A percentile compares a stretch with the other conserved stretches of the same genome.
Conservation (phyloP, 92 coral and sea anemone species). For the Anthopleura xanthogrammica region DNA sequence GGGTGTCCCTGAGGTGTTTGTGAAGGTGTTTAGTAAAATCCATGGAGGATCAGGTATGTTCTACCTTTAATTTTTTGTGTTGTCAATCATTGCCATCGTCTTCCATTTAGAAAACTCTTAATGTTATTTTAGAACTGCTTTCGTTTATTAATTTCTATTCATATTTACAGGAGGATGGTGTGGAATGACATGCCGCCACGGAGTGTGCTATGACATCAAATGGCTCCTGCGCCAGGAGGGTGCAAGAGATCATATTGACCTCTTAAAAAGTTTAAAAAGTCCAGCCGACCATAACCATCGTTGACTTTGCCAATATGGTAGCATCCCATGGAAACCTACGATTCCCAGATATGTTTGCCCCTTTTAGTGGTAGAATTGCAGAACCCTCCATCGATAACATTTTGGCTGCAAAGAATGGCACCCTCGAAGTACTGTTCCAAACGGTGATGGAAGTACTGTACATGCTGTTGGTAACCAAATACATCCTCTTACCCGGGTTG, state of each 20-base stretch:
- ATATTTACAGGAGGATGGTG: not conserved
- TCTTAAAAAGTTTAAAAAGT: slow-evolving; percentile 7
- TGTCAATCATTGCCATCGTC: not conserved
- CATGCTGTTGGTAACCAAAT: too few relatives aligned
- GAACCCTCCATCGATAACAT: not conserved
- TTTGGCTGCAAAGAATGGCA: too few relatives aligned
- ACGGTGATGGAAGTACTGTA: too few relatives aligned
- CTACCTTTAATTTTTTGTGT: not conserved
- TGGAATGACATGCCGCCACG: not conserved
- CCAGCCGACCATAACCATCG: slow-evolving; percentile 24
- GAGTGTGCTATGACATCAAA: slow-evolving; percentile 24
- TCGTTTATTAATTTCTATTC: not conserved
- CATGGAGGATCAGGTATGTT: slow-evolving; percentile 2
- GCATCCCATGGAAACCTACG: slow-evolving; percentile 28
- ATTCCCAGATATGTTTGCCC: slow-evolving; percentile 16
- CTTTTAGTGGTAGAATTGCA: not conserved
- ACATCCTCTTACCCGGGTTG: too few relatives aligned
- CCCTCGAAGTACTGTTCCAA: too few relatives aligned
- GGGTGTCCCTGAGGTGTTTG: slow-evolving; percentile 3
- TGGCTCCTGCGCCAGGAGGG: slow-evolving; percentile 37
- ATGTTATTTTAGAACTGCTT: not conserved
- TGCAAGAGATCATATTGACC: slow-evolving; percentile 31
- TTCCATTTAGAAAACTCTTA: not conserved
- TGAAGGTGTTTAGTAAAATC: not conserved
- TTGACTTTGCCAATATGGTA: slow-evolving; percentile 32